A percentile compares a stretch with the other conserved stretches of the same genome.
These are phyloP conservation scores for Aurelia aurita complex sp. Pacific DNA, from an alignment of 30 jellyfish, hydroid and myxozoan species.

Conservation along the genomic window DNA sequence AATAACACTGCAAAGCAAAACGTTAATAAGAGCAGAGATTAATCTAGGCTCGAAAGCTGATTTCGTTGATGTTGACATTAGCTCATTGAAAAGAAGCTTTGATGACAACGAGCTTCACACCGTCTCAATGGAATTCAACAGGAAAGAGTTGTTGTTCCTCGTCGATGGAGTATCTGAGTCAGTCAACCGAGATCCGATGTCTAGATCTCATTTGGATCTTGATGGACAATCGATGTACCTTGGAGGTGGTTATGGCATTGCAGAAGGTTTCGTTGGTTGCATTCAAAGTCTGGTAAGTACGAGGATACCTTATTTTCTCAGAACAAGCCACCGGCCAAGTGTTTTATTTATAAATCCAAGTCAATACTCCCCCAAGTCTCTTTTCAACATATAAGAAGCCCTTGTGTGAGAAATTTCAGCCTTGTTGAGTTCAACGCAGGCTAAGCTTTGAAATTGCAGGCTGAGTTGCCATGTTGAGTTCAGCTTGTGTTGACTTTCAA, in stretches of 20 bases:
- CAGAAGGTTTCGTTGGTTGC: slow-evolving; percentile 67
- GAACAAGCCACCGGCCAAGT: neutral
- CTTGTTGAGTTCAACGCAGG: too few relatives aligned
- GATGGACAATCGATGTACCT: slow-evolving; percentile 67
- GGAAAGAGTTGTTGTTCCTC: slow-evolving; percentile 45
- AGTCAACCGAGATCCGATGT: slow-evolving; percentile 21
- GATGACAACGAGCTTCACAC: slow-evolving; percentile 69
- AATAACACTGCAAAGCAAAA: slow-evolving; percentile 35
- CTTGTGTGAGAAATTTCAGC: too few relatives aligned
- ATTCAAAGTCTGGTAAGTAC: slow-evolving; percentile 54
- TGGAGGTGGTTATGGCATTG: slow-evolving; percentile 64
- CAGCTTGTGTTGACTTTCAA: too few relatives aligned
- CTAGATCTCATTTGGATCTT: slow-evolving; percentile 50
- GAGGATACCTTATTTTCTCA: neutral
- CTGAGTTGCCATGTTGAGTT: too few relatives aligned
- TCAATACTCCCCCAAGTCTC: too few relatives aligned
- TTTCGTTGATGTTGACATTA: slow-evolving; percentile 49
- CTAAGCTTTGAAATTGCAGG: too few relatives aligned
- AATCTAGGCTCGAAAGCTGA: slow-evolving; percentile 63
- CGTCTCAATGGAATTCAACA: slow-evolving; percentile 41
- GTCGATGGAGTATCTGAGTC: slow-evolving; percentile 38
- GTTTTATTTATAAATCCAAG: too few relatives aligned
- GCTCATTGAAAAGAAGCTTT: slow-evolving; percentile 4
- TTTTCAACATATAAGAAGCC: too few relatives aligned
- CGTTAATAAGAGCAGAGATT: slow-evolving; percentile 39